Conservation (phyloP, 2,113 vertebrate species). For the Stegastes partitus region DNA sequence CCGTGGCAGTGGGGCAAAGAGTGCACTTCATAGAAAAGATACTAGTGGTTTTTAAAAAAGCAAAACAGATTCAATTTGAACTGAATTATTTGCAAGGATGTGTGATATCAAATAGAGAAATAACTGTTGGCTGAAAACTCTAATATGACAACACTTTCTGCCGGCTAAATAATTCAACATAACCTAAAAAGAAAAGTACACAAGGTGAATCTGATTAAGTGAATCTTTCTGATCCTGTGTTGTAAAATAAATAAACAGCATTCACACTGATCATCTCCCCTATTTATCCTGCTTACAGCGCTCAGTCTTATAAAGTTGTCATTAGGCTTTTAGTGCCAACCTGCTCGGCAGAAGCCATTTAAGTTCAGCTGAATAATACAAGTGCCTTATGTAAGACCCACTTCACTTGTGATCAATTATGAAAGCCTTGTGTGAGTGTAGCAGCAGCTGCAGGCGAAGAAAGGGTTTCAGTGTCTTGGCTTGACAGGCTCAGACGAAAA, state of each 20-base stretch:
- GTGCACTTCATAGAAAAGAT: constrained; percentile 18
- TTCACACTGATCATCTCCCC: constrained; percentile 23
- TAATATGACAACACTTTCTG: not conserved
- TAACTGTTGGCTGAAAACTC: not conserved
- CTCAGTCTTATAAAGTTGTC: constrained; percentile 54
- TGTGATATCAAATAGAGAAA: constrained; percentile 3
- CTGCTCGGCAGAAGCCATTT: constrained; percentile 67
- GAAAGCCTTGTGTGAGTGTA: constrained; percentile 64
- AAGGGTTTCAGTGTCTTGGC: constrained; percentile 64
- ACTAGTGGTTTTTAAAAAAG: constrained; percentile 23
- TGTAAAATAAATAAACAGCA: constrained; percentile 32
- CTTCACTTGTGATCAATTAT: constrained; percentile 81
- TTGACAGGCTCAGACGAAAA: constrained; percentile 65
- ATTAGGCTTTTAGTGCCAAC: constrained; percentile 62
- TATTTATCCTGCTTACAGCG: constrained; percentile 29
- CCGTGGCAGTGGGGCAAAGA: constrained; percentile 9
- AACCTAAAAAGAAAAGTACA: constrained; percentile 14
- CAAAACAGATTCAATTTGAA: constrained; percentile 11
- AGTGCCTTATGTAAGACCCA: constrained; percentile 74
- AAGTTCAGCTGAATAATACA: constrained; percentile 78
- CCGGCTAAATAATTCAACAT: not conserved
- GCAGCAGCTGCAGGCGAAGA: constrained; percentile 63
- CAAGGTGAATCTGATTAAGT: not conserved
- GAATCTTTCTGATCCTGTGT: not conserved
- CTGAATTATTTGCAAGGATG: not conserved